Base-by-base conservation (phyloP, 2,113 vertebrate species). In the Elaphurus davidianus region DNA sequence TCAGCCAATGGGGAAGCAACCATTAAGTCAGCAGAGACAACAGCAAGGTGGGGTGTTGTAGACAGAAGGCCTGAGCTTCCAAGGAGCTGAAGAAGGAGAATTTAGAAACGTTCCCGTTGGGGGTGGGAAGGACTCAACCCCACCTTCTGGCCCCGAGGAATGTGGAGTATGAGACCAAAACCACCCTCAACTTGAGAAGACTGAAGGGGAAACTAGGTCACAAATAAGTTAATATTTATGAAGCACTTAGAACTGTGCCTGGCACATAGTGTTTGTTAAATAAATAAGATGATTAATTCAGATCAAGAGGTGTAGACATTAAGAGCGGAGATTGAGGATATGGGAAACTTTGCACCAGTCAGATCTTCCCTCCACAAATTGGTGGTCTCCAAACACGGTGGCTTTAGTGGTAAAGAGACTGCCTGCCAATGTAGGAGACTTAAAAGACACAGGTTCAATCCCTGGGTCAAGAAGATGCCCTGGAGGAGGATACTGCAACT, bases 71-170 rank as follows among this genome's bases (percentile, higher is more conserved):
- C 40, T 40, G 81, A 86, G 55, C 93, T 89, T 96, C 83, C 94
- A 57, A 93, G 45, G 21, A 89, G 67, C 76, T 94, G 25, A 87
- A 85, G 82, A 47, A 74, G 74, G 87, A 90, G 36, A 54, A 59
- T 83, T 96, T 74, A 91, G 93, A 81, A 97, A n/a, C 84, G 86
- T 97, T 91, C 90, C 62, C 55, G 21, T 28, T 82, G 54, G 27
- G 82, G 64, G 62, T 11, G 54, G 45, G 62, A 76, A 96, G 30
- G 67, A 81, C 67, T 78, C 81, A 60, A 33, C 94, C 87, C 67
- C 86, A 96, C 93, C 96, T 93, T 98, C 96, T 98, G 83, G 45
- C 86, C 82, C 83, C 64, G 52, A 91, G 96, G 98, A 98, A 98
- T 98, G 94, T 96, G 89, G 96, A 97, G 52, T 95, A 96, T 97